Conservation (phyloP, 2,888 invertebrate species). For the Proisotoma minuta region DNA sequence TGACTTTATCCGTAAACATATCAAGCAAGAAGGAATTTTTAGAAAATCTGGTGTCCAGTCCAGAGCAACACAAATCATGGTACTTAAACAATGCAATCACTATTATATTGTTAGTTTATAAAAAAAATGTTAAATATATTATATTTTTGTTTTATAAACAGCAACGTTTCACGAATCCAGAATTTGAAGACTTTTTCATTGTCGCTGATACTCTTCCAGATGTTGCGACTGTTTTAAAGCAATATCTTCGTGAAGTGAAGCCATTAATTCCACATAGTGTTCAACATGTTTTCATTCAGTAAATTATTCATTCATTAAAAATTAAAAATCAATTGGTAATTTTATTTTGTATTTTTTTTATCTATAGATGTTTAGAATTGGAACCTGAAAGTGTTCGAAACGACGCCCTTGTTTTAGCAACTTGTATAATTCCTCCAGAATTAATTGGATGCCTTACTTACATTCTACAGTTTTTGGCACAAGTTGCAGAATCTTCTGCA, state of each 20-base stretch:
- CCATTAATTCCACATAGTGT: constrained; percentile 69
- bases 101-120: constrained; percentile 5
- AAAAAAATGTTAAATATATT: neutral
- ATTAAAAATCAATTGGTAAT: neutral
- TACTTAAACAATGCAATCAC: constrained; percentile 49
- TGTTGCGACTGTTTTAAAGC: constrained; percentile 77
- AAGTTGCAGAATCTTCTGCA: constrained; percentile 64
- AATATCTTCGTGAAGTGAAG: constrained; percentile 77
- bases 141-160: constrained; percentile 18
- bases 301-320: constrained; percentile 12
- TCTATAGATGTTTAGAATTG: constrained; percentile 50
- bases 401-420: constrained; percentile 63
- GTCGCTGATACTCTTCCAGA: constrained; percentile 69
- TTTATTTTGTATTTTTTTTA: neutral
- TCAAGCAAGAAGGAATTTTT: constrained; percentile 76
- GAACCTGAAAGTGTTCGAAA: constrained; percentile 56
- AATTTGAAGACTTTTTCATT: constrained; percentile 65
- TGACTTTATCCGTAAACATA: constrained; percentile 63
- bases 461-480: constrained; percentile 65
- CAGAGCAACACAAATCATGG: constrained; percentile 76
- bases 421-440: constrained; percentile 67
- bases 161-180: constrained; percentile 56
- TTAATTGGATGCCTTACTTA: constrained; percentile 75
- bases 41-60: constrained; percentile 80
- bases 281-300: constrained; percentile 68